Conservation (phyloP, 2,797 vertebrate species). For the Gymnothorax reevesii region DNA sequence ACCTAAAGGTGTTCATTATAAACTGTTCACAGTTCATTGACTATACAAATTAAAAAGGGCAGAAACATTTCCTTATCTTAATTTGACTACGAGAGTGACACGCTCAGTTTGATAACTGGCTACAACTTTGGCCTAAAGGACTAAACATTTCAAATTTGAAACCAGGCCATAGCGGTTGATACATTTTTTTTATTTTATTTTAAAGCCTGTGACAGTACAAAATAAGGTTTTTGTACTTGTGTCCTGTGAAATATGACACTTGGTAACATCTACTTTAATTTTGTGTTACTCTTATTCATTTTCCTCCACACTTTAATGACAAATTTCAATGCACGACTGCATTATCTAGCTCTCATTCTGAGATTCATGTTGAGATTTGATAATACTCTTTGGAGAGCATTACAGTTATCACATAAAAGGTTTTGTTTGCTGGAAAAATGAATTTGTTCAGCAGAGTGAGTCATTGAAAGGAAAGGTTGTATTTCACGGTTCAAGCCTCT, state of each 20-base stretch:
- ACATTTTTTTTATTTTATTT: neutral
- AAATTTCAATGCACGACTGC: neutral
- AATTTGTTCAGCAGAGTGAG: constrained; percentile 72
- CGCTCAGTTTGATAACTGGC: constrained; percentile 31
- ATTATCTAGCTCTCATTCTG: constrained; percentile 6
- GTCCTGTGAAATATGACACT: neutral
- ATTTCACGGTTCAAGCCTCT: constrained; percentile 79
- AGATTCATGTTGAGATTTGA: constrained; percentile 15
- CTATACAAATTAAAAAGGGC: constrained; percentile 64
- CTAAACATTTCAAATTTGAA: constrained; percentile 16
- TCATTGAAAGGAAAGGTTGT: constrained; percentile 72
- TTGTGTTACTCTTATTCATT: neutral
- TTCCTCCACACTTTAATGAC: neutral
- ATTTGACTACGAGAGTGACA: constrained; percentile 47
- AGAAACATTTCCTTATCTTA: constrained; percentile 57
- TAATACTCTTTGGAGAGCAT: constrained; percentile 54
- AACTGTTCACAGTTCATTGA: constrained; percentile 68
- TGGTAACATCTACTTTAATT: constrained; percentile 6
- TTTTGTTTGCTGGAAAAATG: constrained; percentile 63
- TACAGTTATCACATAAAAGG: constrained; percentile 58
- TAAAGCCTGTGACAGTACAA: neutral
- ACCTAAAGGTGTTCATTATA: constrained; percentile 63
- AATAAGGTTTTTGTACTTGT: neutral
- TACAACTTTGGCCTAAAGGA: constrained; percentile 27
- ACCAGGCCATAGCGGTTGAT: neutral